Conservation (phyloP, 2,797 vertebrate species). For the Ctenopoma kingsleyae region DNA sequence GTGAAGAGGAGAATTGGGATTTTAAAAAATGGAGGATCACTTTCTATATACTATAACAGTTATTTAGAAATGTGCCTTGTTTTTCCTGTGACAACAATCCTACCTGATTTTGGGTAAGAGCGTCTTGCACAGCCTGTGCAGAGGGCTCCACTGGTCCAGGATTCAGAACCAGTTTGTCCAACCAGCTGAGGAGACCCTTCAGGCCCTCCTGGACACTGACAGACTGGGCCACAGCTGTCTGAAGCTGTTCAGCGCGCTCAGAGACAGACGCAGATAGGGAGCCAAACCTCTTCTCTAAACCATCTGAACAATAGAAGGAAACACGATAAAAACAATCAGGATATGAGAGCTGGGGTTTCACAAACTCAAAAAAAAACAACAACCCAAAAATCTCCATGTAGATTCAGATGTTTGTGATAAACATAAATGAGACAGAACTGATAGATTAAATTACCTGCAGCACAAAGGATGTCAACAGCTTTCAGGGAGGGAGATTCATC, state of each 20-base stretch:
- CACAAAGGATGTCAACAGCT: slow-evolving; percentile 84
- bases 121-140: slow-evolving; percentile 89
- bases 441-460: slow-evolving; percentile 85
- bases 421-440: accelerated
- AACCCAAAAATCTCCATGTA: not conserved
- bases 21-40: not conserved
- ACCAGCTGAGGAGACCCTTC: slow-evolving; percentile 89
- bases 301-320: slow-evolving; percentile 75
- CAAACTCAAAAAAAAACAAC: not conserved
- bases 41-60: not conserved
- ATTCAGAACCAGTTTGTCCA: slow-evolving; percentile 86
- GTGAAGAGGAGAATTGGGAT: not conserved
- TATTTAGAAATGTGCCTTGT: not conserved
- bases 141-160: slow-evolving; percentile 84
- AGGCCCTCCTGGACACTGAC: slow-evolving; percentile 95
- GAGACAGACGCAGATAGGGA: slow-evolving; percentile 88
- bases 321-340: not conserved
- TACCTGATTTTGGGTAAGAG: slow-evolving; percentile 92
- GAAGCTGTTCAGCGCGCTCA: slow-evolving; percentile 90
- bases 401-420: not conserved
- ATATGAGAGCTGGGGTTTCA: not conserved
- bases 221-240: slow-evolving; percentile 95
- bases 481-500: slow-evolving; percentile 90
- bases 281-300: slow-evolving; percentile 88
- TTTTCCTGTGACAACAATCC: not conserved